These are phyloP conservation scores for Saccostrea glomerata DNA, from an alignment of 1,140 invertebrate species.

Conservation along the genomic window DNA sequence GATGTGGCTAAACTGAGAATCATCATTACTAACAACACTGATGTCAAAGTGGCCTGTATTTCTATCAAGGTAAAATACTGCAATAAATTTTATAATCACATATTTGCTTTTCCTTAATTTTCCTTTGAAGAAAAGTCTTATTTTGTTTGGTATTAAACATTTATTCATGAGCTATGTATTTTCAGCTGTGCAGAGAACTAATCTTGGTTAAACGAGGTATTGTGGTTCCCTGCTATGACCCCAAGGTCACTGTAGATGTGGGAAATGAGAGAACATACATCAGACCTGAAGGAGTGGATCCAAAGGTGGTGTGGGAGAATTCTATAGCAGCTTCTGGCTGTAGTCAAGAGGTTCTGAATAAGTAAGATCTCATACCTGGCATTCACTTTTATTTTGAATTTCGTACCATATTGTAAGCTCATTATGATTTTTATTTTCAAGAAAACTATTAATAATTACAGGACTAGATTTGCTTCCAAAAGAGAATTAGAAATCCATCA, in stretches of 20 bases:
- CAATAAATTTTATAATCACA: too few species aligned
- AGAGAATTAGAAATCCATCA: too few species aligned
- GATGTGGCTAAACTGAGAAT: slow-evolving; percentile 55
- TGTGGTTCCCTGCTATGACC: not conserved
- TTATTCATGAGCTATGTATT: not conserved
- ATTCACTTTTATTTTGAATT: not conserved
- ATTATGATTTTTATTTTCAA: too few species aligned
- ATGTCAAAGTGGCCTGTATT: slow-evolving; percentile 52
- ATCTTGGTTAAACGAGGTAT: slow-evolving; percentile 24
- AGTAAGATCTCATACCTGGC: not conserved
- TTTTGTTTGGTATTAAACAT: too few species aligned
- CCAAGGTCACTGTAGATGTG: slow-evolving; percentile 13
- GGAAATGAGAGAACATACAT: slow-evolving; percentile 20
- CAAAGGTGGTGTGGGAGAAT: slow-evolving; percentile 27
- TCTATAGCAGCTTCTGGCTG: slow-evolving; percentile 7
- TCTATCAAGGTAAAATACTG: slow-evolving; percentile 58
- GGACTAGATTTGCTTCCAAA: too few species aligned
- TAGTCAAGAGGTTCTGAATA: slow-evolving; percentile 22
- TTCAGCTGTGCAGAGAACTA: slow-evolving; percentile 11
- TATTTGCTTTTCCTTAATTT: too few species aligned
- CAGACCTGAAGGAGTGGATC: slow-evolving; percentile 24
- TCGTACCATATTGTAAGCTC: too few species aligned
- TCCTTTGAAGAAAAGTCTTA: too few species aligned
- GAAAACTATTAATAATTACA: too few species aligned
- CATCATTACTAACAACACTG: slow-evolving; percentile 62